Conservation (phyloP, 2,797 vertebrate genomes). For the Urophycis tenuis region DNA sequence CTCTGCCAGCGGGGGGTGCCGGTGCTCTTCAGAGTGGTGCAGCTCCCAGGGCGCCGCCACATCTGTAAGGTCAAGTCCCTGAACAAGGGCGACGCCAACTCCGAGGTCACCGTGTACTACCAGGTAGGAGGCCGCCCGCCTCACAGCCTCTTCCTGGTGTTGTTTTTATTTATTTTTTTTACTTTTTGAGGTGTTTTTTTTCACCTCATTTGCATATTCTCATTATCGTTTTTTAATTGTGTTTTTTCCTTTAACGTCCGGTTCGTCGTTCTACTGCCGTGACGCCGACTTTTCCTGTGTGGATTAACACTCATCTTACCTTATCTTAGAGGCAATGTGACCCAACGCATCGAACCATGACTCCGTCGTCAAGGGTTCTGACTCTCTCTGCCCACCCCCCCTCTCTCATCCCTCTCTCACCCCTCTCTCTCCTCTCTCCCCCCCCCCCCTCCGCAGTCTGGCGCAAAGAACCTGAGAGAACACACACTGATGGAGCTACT, state of each 20-base stretch:
- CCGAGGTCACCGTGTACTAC: conserved; percentile 85
- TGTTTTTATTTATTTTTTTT: no score
- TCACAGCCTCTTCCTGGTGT: no score
- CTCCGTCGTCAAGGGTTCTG: no score
- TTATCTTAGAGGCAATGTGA: no score
- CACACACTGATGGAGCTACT: conserved; percentile 92
- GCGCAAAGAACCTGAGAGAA: conserved; percentile 79
- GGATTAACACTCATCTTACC: no score
- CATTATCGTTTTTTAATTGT: no score
- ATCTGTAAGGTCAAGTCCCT: conserved; percentile 83
- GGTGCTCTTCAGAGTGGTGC: conserved; percentile 80
- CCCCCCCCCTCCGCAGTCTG: conserved; percentile 70
- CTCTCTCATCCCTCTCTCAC: neutral
- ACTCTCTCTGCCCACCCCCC: neutral
- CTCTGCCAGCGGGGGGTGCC: conserved; percentile 77
- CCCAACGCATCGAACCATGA: no score
- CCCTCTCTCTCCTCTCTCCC: neutral
- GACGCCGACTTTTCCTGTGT: no score
- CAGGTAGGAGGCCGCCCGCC: conserved; percentile 64
- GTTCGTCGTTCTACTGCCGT: no score
- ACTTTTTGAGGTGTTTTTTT: no score
- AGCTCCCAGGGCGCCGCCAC: conserved; percentile 72
- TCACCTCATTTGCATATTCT: no score
- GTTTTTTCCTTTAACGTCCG: no score
- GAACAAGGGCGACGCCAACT: conserved; percentile 79